These are phyloP conservation scores for Amphiprion clarkii DNA, from an alignment of 2,797 vertebrate genomes.

Conservation along the genomic window DNA sequence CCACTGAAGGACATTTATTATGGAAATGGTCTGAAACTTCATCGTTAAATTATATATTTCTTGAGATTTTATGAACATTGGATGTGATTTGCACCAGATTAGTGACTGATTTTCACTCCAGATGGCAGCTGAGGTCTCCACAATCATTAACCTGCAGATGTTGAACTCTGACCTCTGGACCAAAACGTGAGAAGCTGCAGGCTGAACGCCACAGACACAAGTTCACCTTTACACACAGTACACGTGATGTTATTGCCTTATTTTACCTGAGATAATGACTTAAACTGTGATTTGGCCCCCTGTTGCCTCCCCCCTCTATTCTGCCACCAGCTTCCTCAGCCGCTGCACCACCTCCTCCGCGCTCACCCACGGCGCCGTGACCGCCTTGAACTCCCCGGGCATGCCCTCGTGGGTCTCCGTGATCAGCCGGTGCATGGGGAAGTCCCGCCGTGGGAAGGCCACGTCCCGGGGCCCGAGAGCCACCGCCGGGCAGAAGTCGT, in stretches of 20 bases:
- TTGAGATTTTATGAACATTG: neutral
- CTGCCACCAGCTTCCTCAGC: slow-evolving; percentile 88
- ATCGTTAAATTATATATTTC: neutral
- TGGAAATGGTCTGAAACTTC: neutral
- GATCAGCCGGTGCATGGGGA: slow-evolving; percentile 94
- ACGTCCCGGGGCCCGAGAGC: slow-evolving; percentile 87
- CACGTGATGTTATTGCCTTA: slow-evolving; percentile 25
- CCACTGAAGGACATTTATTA: neutral
- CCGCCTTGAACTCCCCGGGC: slow-evolving; percentile 89
- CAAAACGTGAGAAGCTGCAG: slow-evolving; percentile 20
- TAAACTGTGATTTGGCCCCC: slow-evolving; percentile 20
- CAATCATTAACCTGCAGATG: slow-evolving; percentile 56
- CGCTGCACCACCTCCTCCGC: slow-evolving; percentile 88
- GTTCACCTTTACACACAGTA: neutral
- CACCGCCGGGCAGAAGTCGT: slow-evolving; percentile 94
- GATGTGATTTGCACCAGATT: neutral
- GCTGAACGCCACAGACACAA: neutral
- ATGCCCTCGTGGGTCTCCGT: slow-evolving; percentile 89
- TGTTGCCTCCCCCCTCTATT: slow-evolving; percentile 49
- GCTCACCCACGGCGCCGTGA: slow-evolving; percentile 92
- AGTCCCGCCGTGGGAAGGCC: slow-evolving; percentile 91
- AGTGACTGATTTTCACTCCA: neutral
- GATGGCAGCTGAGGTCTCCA: neutral
- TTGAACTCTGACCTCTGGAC: slow-evolving; percentile 24
- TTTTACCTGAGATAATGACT: slow-evolving; percentile 61